A percentile compares a stretch with the other conserved stretches of the same genome.
These are phyloP conservation scores for Eumerus sabulonum DNA, from an alignment of 2,888 invertebrate species.

Conservation along the genomic window DNA sequence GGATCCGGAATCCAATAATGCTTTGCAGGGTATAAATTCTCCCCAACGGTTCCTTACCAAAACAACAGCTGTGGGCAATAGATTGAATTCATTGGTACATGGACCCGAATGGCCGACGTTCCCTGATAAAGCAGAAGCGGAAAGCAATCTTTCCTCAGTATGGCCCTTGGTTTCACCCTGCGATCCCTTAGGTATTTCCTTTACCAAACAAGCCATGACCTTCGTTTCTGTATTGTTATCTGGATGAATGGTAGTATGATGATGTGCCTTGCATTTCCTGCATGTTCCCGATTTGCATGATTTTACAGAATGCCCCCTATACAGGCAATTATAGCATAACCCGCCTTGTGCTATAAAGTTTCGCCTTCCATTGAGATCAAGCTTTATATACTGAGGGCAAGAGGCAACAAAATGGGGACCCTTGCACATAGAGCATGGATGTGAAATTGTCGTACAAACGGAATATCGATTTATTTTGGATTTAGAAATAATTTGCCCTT, in stretches of 20 bases:
- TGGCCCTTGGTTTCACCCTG: no score
- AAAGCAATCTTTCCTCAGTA: no score
- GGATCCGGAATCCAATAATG: conserved; percentile 18
- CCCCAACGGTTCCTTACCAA: no score
- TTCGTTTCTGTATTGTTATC: background rate
- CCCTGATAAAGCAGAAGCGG: no score
- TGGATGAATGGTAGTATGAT: conserved; percentile 11
- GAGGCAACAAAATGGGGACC: no score
- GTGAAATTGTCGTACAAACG: background rate
- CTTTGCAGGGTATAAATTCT: conserved; percentile 11
- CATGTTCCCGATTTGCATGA: conserved; percentile 1
- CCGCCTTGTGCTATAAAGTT: background rate
- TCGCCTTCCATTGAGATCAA: no score
- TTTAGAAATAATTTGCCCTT: background rate
- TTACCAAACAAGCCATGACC: background rate
- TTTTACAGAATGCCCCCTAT: conserved; percentile 1
- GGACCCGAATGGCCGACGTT: no score
- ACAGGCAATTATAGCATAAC: conserved; percentile 5
- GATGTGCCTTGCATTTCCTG: conserved; percentile 4
- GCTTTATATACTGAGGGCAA: no score
- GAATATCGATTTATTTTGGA: no score
- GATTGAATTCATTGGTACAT: no score
- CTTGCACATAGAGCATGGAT: background rate
- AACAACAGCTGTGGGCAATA: background rate
- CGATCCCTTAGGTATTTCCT: no score